Percentiles rank a stretch among this genome's conserved stretches.
These are phyloP conservation scores for Aculops lycopersici DNA, from an alignment of 1,140 invertebrate species.

Conservation along the genomic window DNA sequence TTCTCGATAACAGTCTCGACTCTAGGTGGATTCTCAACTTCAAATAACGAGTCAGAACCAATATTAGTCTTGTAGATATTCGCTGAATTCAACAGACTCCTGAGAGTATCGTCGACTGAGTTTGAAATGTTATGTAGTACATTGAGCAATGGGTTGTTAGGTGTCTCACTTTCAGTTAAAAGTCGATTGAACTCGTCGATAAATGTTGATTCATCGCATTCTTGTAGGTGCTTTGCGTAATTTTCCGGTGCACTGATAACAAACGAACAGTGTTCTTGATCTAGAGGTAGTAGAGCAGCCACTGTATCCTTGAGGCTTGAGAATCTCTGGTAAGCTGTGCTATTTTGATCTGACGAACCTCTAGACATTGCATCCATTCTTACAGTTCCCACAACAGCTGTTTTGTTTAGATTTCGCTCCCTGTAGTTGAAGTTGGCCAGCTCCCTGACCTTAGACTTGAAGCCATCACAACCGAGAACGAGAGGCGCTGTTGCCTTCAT, in stretches of 20 bases:
- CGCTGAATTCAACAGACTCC: neutral
- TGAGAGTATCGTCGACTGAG: neutral
- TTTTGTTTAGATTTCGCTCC: conserved; percentile 3
- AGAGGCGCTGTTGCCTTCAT: conserved; percentile 1
- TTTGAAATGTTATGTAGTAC: neutral
- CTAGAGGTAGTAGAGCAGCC: conserved; percentile 7
- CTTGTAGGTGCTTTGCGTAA: neutral
- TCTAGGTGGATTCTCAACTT: conserved; percentile 34
- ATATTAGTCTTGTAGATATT: neutral
- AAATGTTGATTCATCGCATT: neutral
- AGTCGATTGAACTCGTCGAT: neutral
- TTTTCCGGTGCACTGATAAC: conserved; percentile 4
- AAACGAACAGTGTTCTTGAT: conserved; percentile 3
- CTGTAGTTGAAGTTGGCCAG: conserved; percentile 5
- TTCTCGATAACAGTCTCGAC: conserved; percentile 24
- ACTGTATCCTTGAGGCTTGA: conserved; percentile 2
- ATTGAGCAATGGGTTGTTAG: neutral
- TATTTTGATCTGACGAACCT: conserved; percentile 1
- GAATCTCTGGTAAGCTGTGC: conserved; percentile 8
- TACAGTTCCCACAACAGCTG: conserved; percentile 7
- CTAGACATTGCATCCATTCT: conserved; percentile 1
- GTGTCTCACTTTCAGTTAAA: neutral
- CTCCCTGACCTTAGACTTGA: conserved; percentile 6
- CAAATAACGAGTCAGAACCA: neutral
- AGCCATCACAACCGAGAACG: conserved; percentile 9